A percentile compares a stretch with the other conserved stretches of the same genome.
phyloP scores from a whole-genome alignment of 2,113 vertebrate species.

The Oenanthe oenanthe region DNA sequence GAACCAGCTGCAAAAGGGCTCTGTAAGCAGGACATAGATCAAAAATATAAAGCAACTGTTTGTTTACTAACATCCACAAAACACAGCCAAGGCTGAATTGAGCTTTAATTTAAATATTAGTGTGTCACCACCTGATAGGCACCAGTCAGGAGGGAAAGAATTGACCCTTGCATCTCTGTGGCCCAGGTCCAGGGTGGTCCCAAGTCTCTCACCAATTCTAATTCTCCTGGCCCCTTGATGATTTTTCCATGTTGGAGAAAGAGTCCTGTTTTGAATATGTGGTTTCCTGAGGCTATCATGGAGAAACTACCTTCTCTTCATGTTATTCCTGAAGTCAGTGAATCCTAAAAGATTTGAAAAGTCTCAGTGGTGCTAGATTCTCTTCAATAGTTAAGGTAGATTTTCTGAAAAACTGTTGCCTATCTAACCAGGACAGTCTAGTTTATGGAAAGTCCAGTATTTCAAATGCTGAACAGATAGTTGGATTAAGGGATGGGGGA shows the following conservation, averaged over 20 bases:
- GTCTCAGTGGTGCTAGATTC: neutral
- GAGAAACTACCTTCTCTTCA: neutral
- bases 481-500: accelerated
- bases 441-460: neutral
- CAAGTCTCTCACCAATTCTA: neutral
- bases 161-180: neutral
- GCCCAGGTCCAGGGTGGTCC: neutral
- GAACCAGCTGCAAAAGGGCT: neutral
- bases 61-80: neutral
- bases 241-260: neutral
- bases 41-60: neutral
- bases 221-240: neutral
- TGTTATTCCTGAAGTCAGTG: neutral
- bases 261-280: neutral
- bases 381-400: neutral
- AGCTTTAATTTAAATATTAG: neutral
- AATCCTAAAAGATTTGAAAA: neutral
- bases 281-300: neutral
- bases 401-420: neutral
- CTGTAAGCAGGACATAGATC: neutral
- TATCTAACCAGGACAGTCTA: neutral
- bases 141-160: neutral
- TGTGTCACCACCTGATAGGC: neutral
- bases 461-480: neutral
- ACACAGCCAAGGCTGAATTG: neutral